Base-by-base conservation (phyloP, 2,797 vertebrate species). In the Nothura maculosa region DNA sequence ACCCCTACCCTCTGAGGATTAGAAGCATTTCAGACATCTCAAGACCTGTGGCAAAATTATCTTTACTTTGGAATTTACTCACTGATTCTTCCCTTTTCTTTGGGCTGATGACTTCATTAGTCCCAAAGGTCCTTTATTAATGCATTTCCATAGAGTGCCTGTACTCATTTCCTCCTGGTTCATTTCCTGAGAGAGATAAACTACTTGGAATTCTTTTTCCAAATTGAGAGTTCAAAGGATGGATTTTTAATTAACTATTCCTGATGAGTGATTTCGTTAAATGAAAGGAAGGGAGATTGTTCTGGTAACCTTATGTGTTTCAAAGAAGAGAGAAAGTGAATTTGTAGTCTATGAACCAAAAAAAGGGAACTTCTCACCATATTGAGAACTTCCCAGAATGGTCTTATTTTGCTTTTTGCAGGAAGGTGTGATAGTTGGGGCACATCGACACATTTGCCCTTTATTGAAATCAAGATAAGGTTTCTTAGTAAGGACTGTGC, bases 181-280 rank as follows among this genome's bases (percentile, higher is more conserved):
- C 89, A 94, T 96, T 95, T 95, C 95, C 94, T 85, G 87, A 79
- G 86, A 89, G 62, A 61, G 73, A 50, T 83, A 67, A 96, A 94
- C 81, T 87, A 32, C 87, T 92, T 76, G 89, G 90, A 93, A 93
- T 94, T 93, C 90, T 72, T 95, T 94, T 78, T 75, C 79, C 92
- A 90, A 76, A 90, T 64, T 68, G 43, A 85, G 87, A 81, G 93
- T 94, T 96, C 82, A 96, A 95, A 96, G 90, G 88, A 89, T 73
- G 79, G 66, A 76, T 89, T 94, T 93, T 93, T 96, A 87, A 91
- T 88, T 92, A 96, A 87, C 81, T 92, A 89, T 76, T 93, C 90
- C 84, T 57, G 82, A 87, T 87, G 81, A 96, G 81, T 66, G 72
- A 50, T 94, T 95, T 94, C 88, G 57, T 90, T 96, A 92, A 78